phyloP scores from a whole-genome alignment of 2,888 invertebrate species.

The Bimastos eiseni region DNA sequence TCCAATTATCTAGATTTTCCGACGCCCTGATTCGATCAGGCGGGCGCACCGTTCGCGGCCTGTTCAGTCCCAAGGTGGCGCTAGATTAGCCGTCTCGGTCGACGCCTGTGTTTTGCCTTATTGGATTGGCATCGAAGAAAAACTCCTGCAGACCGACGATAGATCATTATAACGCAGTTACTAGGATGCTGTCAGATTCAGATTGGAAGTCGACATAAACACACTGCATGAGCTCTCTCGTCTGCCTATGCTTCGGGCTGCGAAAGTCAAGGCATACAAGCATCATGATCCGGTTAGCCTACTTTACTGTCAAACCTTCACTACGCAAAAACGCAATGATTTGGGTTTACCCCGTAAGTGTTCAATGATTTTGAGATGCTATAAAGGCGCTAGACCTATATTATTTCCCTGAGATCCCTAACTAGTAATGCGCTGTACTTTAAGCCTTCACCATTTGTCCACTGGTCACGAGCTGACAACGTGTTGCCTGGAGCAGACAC shows the following conservation, averaged over 20 bases:
- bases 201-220: conserved; percentile 6
- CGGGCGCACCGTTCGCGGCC: not conserved
- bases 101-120: conserved; percentile 23
- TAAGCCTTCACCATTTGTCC: no score
- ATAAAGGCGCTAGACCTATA: no score
- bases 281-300: not conserved
- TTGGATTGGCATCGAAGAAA: conserved; percentile 15
- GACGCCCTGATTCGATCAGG: conserved; percentile 20
- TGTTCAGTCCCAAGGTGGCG: conserved; percentile 16
- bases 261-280: not conserved
- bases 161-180: conserved; percentile 21
- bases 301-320: not conserved
- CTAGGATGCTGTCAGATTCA: not conserved
- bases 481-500: no score
- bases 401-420: no score
- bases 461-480: no score
- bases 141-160: conserved; percentile 8
- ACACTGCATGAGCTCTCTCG: not conserved
- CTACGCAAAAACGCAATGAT: no score
- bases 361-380: no score
- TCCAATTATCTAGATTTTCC: conserved; percentile 24
- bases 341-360: no score
- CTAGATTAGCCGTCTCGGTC: not conserved
- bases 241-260: not conserved
- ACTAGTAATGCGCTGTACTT: no score